A percentile compares a stretch with the other conserved stretches of the same genome.
Conservation (phyloP, 2,113 vertebrate species). For the Neopipo cinnamomea region DNA sequence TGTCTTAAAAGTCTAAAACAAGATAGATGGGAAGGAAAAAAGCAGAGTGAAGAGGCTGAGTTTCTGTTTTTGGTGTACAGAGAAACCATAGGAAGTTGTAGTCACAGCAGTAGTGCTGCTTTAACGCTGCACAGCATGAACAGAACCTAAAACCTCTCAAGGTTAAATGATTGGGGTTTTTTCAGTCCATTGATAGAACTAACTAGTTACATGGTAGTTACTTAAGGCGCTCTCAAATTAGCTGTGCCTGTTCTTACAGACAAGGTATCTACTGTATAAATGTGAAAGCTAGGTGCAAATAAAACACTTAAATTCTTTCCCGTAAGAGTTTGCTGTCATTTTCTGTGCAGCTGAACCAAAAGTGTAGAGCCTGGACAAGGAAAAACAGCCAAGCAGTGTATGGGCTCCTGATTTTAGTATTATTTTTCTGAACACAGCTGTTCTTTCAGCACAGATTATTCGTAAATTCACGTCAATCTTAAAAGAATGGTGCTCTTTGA, state of each 20-base stretch:
- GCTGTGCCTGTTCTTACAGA: not conserved
- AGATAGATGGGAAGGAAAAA: not conserved
- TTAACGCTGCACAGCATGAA: not conserved
- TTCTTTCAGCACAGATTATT: not conserved
- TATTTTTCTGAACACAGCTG: not conserved
- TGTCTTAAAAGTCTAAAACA: accelerated
- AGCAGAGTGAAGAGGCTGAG: not conserved
- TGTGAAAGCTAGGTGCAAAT: not conserved
- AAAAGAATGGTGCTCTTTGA: not conserved
- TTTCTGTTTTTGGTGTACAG: not conserved
- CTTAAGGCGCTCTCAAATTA: not conserved
- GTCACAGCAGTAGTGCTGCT: accelerated
- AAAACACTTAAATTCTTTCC: not conserved
- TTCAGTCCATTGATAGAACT: not conserved
- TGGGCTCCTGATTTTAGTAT: not conserved
- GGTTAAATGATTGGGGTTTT: not conserved
- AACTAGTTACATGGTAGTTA: not conserved
- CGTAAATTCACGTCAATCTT: not conserved
- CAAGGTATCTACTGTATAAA: not conserved
- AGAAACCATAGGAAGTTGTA: accelerated
- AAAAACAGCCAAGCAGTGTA: not conserved
- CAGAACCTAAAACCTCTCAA: not conserved
- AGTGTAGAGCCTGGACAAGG: not conserved
- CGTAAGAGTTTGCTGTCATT: not conserved
- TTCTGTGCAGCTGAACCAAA: not conserved